Evolutionary conservation across 2,113 vertebrate genomes (phyloP).

Genomic region (Anhinga anhinga): DNA sequence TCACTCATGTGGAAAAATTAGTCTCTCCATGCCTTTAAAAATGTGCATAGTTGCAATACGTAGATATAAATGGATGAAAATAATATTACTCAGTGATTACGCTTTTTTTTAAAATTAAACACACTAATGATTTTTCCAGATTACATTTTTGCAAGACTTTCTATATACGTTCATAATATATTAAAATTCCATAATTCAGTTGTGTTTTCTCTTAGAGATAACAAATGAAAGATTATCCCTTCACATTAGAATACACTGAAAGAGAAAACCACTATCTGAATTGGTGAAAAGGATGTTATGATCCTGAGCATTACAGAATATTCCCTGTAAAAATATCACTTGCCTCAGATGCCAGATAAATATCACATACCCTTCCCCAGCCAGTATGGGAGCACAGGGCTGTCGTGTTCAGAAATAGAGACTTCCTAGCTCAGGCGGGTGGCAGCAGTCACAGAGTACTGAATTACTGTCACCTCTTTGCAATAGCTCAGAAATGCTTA

Average conservation of each 20-base stretch:
- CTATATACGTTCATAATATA: neutral
- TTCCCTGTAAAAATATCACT: neutral
- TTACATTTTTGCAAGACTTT: neutral
- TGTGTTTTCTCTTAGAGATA: neutral
- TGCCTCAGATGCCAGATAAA: neutral
- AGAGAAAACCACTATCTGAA: neutral
- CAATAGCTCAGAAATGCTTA: neutral
- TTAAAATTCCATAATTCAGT: neutral
- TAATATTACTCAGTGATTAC: neutral
- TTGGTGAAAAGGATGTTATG: neutral
- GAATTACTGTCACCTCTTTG: neutral
- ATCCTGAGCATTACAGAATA: neutral
- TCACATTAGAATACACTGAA: neutral
- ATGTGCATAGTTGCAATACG: neutral
- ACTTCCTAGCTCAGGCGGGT: neutral
- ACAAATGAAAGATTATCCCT: neutral
- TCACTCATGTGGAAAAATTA: conserved; percentile 30
- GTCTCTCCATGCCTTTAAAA: conserved; percentile 3
- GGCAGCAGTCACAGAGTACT: neutral
- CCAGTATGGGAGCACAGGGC: neutral
- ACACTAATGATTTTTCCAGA: neutral
- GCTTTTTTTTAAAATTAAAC: neutral
- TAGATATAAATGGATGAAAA: neutral
- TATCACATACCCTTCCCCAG: neutral
- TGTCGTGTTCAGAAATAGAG: neutral